Evolutionary conservation across 1,140 invertebrate genomes (phyloP).

Genomic region (Ctenoplectra terminalis): DNA sequence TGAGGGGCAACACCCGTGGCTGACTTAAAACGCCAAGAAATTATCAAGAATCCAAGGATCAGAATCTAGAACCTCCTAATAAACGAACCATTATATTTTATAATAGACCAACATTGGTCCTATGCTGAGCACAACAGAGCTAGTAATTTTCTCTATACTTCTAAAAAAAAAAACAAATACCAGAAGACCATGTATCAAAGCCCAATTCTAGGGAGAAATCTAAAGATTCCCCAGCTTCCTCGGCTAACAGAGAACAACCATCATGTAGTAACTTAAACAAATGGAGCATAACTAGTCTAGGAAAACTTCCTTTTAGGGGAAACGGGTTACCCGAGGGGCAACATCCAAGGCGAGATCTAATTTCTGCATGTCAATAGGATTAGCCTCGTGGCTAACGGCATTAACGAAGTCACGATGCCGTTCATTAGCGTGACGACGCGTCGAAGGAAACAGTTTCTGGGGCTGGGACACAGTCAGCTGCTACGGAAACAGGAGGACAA

Average conservation of each 20-base stretch:
- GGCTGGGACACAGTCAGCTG: background rate
- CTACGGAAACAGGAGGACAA: conserved; percentile 40
- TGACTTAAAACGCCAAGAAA: no score
- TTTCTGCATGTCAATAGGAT: conserved; percentile 44
- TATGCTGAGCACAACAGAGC: no score
- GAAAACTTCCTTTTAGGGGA: background rate
- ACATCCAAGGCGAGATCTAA: conserved; percentile 22
- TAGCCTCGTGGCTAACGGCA: conserved; percentile 40
- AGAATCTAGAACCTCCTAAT: no score
- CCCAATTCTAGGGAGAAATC: no score
- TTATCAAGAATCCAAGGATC: no score
- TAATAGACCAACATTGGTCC: no score
- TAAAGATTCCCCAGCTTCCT: background rate
- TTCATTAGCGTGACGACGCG: conserved; percentile 58
- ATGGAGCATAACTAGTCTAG: background rate
- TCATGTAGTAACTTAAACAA: background rate
- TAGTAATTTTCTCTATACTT: no score
- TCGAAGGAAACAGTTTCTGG: conserved; percentile 35
- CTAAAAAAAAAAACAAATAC: no score
- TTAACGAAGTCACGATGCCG: conserved; percentile 62
- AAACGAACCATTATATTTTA: no score
- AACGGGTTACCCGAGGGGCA: background rate
- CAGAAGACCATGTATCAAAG: no score
- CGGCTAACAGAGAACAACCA: background rate
- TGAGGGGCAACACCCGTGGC: no score